Evolutionary conservation across 2,888 invertebrate species (phyloP).

Genomic region (Strigamia transsilvanica): DNA sequence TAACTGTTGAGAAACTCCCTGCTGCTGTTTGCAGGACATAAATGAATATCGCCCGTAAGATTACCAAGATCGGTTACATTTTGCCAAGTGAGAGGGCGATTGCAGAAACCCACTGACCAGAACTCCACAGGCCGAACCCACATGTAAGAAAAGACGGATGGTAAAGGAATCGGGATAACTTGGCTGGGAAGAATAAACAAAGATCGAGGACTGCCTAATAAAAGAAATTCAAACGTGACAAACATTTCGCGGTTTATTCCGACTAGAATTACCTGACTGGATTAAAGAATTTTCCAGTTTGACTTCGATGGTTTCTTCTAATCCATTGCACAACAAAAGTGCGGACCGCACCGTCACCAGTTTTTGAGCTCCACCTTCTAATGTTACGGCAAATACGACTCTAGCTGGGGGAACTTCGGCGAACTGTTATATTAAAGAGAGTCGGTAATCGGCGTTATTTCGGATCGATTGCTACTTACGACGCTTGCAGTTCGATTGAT

Average conservation of each 20-base stretch:
- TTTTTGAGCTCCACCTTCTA: slow-evolving; percentile 94
- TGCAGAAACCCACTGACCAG: slow-evolving; percentile 54
- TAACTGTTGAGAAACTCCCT: slow-evolving; percentile 51
- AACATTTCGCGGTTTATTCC: too few species aligned
- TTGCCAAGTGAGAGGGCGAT: slow-evolving; percentile 19
- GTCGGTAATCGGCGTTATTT: background rate
- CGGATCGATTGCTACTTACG: slow-evolving; percentile 37
- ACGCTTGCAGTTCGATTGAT: slow-evolving; percentile 56
- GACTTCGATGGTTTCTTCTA: slow-evolving; percentile 77
- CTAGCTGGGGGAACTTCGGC: slow-evolving; percentile 71
- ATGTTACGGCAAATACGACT: slow-evolving; percentile 87
- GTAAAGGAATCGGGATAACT: slow-evolving; percentile 78
- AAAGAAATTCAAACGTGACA: background rate
- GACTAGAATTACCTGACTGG: slow-evolving; percentile 57
- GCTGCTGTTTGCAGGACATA: slow-evolving; percentile 43
- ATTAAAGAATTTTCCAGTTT: slow-evolving; percentile 71
- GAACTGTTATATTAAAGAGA: slow-evolving; percentile 56
- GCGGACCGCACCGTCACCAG: slow-evolving; percentile 92
- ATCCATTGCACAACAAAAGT: slow-evolving; percentile 78
- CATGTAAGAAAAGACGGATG: slow-evolving; percentile 77
- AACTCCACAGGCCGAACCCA: slow-evolving; percentile 75
- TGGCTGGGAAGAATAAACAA: slow-evolving; percentile 44
- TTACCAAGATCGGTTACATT: slow-evolving; percentile 37
- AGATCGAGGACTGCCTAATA: slow-evolving; percentile 36
- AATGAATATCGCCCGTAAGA: background rate